A percentile compares a stretch with the other conserved stretches of the same genome.
Evolutionary conservation across 1,140 invertebrate genomes (phyloP).

Genomic region (Drosophila melanogaster): DNA sequence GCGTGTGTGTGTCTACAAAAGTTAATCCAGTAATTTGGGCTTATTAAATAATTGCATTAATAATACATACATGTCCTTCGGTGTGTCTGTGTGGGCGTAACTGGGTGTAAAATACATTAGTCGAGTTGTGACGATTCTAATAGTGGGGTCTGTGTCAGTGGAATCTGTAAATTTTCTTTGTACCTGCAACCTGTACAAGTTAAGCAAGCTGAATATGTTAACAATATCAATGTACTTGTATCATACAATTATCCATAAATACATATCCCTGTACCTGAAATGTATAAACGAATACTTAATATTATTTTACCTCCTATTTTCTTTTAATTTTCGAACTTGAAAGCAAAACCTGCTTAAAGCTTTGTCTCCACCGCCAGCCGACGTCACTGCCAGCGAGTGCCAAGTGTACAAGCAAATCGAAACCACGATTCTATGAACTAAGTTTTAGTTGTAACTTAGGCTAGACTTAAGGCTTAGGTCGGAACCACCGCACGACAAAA

Average conservation of each 20-base stretch:
- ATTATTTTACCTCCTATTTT: constrained; percentile 10
- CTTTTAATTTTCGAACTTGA: constrained; percentile 16
- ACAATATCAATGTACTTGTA: constrained; percentile 25
- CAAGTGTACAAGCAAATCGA: neutral
- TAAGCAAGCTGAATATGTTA: constrained; percentile 35
- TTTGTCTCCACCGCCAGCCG: constrained; percentile 22
- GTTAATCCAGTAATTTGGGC: constrained; percentile 38
- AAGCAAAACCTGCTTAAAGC: constrained; percentile 18
- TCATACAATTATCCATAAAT: constrained; percentile 27
- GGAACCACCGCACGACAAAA: constrained; percentile 33
- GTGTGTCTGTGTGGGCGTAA: constrained; percentile 24
- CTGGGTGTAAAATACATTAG: constrained; percentile 38
- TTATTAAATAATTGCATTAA: constrained; percentile 50
- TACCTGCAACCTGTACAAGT: constrained; percentile 23
- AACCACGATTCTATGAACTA: constrained; percentile 23
- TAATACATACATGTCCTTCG: constrained; percentile 41
- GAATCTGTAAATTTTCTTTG: constrained; percentile 32
- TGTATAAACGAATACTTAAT: constrained; percentile 12
- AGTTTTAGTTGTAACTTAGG: constrained; percentile 44
- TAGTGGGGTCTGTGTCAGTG: constrained; percentile 5
- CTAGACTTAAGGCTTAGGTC: constrained; percentile 42
- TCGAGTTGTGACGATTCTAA: neutral
- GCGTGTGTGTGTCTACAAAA: constrained; percentile 47
- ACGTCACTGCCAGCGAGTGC: constrained; percentile 9
- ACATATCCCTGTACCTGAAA: constrained; percentile 11